Evolutionary conservation across 2,888 invertebrate species (phyloP), one percentile per base, ranked within the genome.

Genomic region (Tipula unca): DNA sequence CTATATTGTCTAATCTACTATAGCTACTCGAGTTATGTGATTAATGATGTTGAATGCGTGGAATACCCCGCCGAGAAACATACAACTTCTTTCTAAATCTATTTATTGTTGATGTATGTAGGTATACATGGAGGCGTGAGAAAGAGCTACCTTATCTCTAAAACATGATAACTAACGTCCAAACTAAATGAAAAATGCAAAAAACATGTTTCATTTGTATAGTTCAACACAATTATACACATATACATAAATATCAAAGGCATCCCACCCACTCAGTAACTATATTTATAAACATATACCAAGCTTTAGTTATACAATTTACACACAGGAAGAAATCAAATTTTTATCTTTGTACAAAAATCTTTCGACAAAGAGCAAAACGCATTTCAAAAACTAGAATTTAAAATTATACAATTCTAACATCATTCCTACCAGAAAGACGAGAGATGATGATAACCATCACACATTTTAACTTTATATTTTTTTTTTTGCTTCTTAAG

Each of bases 401-500:
- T 69, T 54, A 54, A 54, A 39, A 39, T 39, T 39, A 10, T 13
- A 54, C 48, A 54, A 54, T 69, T 69, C 69, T 25, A 69, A 69
- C 69, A 69, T 69, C 69, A 10, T 48, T 17, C 17, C 48, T 69
- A 69, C 69, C 69, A 69, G 20, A 69, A 39, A 54, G 69, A 69
- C 69, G 20, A 20, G 48, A 48, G 25, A 25, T 14, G 69, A 69
- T 69, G 69, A 69, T 69, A 69, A 69, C 69, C 69, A 69, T 69
- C 69, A 13, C 25, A 69, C 69, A 25, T 69, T 69, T 69, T 69
- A 69, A 69, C 10, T 69, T 69, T 69, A 69, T 25, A 10, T 69
- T 54, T 54, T 54, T 54, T 54, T 54, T n/a, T 48, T 69, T 69
- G 69, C 69, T 69, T 69, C 69, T 69, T 69, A 69, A 69, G 69